phyloP scores from a whole-genome alignment of 2,888 invertebrate genomes.

The Leptogaster cylindrica region DNA sequence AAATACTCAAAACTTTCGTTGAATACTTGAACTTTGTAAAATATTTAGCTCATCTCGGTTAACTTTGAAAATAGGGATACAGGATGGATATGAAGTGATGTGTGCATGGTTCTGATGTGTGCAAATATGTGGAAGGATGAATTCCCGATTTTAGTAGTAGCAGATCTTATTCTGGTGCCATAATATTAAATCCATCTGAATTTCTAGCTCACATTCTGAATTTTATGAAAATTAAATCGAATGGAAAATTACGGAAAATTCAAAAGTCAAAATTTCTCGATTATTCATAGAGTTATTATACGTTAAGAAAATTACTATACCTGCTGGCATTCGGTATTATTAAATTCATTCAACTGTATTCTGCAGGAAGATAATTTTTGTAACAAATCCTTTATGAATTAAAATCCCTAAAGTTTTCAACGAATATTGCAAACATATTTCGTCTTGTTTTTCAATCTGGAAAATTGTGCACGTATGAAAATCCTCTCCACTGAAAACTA shows the following conservation, averaged over 20 bases:
- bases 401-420: too few species aligned
- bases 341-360: too few species aligned
- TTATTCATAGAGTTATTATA: too few species aligned
- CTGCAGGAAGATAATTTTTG: too few species aligned
- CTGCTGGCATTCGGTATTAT: too few species aligned
- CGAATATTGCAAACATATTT: too few species aligned
- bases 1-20: slow-evolving; percentile 14
- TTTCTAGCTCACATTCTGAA: slow-evolving; percentile 35
- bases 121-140: slow-evolving; percentile 38
- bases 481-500: too few species aligned
- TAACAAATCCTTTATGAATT: too few species aligned
- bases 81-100: slow-evolving; percentile 19
- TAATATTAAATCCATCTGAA: slow-evolving; percentile 46
- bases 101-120: slow-evolving; percentile 36
- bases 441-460: neutral
- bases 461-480: neutral
- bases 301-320: too few species aligned
- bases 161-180: slow-evolving; percentile 37
- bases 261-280: slow-evolving; percentile 35
- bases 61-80: slow-evolving; percentile 17
- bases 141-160: slow-evolving; percentile 21
- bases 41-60: slow-evolving; percentile 35
- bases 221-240: slow-evolving; percentile 45
- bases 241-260: slow-evolving; percentile 45
- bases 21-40: slow-evolving; percentile 15